These are phyloP conservation scores for Bombus ignitus DNA, from an alignment of 1,140 invertebrate genomes.

Conservation along the genomic window DNA sequence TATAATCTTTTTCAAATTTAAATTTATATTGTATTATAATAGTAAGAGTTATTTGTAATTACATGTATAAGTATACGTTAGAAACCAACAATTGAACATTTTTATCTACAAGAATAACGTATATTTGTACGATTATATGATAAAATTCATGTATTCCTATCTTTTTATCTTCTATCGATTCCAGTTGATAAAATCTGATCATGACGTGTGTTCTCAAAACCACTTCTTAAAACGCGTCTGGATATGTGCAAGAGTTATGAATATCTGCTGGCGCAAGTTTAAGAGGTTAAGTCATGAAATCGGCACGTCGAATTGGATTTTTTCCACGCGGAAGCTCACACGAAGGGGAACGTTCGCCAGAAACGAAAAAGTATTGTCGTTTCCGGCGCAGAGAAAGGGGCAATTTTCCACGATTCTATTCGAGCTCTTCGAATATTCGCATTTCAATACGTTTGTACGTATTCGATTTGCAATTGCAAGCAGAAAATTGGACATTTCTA, in stretches of 20 bases:
- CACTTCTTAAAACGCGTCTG: neutral
- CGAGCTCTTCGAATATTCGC: conserved; percentile 54
- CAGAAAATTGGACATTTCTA: neutral
- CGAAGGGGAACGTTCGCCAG: conserved; percentile 29
- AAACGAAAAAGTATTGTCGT: conserved; percentile 64
- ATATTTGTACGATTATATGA: neutral
- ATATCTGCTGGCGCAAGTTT: conserved; percentile 62
- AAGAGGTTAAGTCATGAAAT: conserved; percentile 64
- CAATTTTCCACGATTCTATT: conserved; percentile 63
- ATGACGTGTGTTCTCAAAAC: conserved; percentile 2
- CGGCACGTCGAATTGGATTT: conserved; percentile 69
- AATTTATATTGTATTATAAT: neutral
- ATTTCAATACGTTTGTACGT: conserved; percentile 21
- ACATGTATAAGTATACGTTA: too few relatives aligned
- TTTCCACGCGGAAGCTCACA: conserved; percentile 60
- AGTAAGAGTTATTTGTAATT: neutral
- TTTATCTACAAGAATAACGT: neutral
- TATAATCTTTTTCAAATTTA: neutral
- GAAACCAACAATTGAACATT: neutral
- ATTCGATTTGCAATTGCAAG: conserved; percentile 46
- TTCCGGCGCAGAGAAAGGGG: conserved; percentile 46
- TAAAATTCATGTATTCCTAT: neutral
- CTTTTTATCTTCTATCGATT: neutral
- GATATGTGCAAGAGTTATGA: conserved; percentile 32
- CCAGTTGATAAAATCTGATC: conserved; percentile 3